Evolutionary conservation across 1,140 invertebrate genomes (phyloP).

Genomic region (Camponotus floridanus): DNA sequence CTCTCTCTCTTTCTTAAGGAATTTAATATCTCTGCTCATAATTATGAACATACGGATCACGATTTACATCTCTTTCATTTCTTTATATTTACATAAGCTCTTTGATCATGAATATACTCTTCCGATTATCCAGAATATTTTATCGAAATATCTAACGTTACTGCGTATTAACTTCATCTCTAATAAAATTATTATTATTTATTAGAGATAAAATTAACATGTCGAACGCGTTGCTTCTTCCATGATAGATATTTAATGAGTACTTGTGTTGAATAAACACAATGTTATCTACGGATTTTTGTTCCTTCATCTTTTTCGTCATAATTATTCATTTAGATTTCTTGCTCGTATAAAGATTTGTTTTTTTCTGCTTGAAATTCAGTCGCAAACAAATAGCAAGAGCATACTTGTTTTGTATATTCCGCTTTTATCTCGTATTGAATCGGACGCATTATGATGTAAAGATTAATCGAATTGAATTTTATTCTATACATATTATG

Average conservation of each 20-base stretch:
- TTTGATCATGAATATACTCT: neutral
- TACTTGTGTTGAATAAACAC: neutral
- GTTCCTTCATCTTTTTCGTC: constrained; percentile 4
- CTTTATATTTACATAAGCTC: too few species aligned
- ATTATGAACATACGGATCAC: neutral
- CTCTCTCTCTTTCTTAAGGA: neutral
- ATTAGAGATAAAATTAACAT: neutral
- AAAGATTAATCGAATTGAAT: constrained; percentile 21
- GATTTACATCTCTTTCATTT: neutral
- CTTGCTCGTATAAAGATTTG: constrained; percentile 5
- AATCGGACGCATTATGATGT: neutral
- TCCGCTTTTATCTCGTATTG: neutral
- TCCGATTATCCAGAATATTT: neutral
- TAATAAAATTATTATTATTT: neutral
- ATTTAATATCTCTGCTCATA: neutral
- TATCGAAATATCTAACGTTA: neutral
- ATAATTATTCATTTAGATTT: constrained; percentile 1
- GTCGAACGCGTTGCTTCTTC: neutral
- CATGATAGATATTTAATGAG: neutral
- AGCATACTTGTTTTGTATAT: neutral
- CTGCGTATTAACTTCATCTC: neutral
- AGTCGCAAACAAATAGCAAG: neutral
- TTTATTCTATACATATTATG: neutral
- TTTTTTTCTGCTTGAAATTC: constrained; percentile 9
- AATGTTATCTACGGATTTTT: neutral